Evolutionary conservation across 2,888 invertebrate genomes (phyloP).

Genomic region (Euzophera pinguis): DNA sequence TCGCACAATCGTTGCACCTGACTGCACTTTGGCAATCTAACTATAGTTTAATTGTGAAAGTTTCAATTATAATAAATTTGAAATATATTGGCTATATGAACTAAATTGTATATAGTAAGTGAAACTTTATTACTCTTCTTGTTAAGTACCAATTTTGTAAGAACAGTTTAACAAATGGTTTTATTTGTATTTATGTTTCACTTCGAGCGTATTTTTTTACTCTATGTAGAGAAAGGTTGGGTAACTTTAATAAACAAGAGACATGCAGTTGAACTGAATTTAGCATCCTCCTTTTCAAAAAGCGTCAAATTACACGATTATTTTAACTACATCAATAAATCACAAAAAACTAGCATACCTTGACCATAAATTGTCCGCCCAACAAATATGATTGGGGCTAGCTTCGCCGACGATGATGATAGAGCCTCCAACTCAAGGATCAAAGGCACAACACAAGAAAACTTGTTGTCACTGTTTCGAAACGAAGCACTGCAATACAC

Average conservation of each 20-base stretch:
- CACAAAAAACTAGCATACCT: conserved; percentile 40
- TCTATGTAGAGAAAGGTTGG: too few relatives aligned
- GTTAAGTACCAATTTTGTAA: too few relatives aligned
- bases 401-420: conserved; percentile 37
- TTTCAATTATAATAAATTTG: background rate
- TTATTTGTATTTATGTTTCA: too few relatives aligned
- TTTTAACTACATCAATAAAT: background rate
- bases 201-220: too few relatives aligned
- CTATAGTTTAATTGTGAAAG: background rate
- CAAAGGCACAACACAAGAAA: conserved; percentile 61
- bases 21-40: conserved; percentile 9
- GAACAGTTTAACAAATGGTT: too few relatives aligned
- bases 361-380: conserved; percentile 49
- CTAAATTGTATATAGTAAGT: background rate
- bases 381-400: conserved; percentile 51
- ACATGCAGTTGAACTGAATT: too few relatives aligned
- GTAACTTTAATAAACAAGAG: too few relatives aligned
- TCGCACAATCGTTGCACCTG: conserved; percentile 34
- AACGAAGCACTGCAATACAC: conserved; percentile 45
- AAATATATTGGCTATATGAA: background rate
- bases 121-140: too few relatives aligned
- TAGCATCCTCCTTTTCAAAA: too few relatives aligned
- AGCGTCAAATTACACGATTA: too few relatives aligned
- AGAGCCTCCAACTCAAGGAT: conserved; percentile 74
- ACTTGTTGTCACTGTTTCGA: conserved; percentile 69